Conservation (phyloP, 2,888 invertebrate species). For the Barypeithes pellucidus region DNA sequence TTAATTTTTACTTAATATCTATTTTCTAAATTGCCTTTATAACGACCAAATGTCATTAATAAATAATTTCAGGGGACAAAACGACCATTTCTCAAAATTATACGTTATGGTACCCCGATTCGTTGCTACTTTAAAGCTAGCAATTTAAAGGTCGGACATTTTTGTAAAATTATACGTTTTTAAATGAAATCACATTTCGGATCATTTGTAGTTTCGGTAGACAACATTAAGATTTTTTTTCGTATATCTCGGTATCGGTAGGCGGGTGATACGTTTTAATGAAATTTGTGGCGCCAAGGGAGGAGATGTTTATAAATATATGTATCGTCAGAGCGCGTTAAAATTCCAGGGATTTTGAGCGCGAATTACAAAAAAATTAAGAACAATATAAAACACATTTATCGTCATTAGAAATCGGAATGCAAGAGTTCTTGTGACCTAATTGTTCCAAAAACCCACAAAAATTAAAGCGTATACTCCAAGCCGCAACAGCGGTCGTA, state of each 20-base stretch:
- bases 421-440: conserved; percentile 1
- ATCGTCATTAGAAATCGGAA: too few relatives aligned
- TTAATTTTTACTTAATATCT: background rate
- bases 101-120: conserved; percentile 27
- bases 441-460: conserved; percentile 8
- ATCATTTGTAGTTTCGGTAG: conserved; percentile 19
- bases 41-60: conserved; percentile 33
- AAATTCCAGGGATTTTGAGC: too few relatives aligned
- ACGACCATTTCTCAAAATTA: conserved; percentile 46
- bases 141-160: conserved; percentile 46
- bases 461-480: background rate
- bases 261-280: conserved; percentile 37
- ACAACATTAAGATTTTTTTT: conserved; percentile 26
- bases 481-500: conserved; percentile 1
- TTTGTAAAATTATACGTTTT: conserved; percentile 50
- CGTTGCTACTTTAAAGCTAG: conserved; percentile 40
- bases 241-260: background rate
- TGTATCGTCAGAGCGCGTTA: too few relatives aligned
- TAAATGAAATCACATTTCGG: conserved; percentile 45
- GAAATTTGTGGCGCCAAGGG: conserved; percentile 48
- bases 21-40: background rate
- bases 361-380: too few relatives aligned
- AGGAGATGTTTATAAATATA: conserved; percentile 18
- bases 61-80: conserved; percentile 45
- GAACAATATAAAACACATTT: too few relatives aligned